Evolutionary conservation across 2,888 invertebrate genomes (phyloP).

Genomic region (Drosophila borborema): DNA sequence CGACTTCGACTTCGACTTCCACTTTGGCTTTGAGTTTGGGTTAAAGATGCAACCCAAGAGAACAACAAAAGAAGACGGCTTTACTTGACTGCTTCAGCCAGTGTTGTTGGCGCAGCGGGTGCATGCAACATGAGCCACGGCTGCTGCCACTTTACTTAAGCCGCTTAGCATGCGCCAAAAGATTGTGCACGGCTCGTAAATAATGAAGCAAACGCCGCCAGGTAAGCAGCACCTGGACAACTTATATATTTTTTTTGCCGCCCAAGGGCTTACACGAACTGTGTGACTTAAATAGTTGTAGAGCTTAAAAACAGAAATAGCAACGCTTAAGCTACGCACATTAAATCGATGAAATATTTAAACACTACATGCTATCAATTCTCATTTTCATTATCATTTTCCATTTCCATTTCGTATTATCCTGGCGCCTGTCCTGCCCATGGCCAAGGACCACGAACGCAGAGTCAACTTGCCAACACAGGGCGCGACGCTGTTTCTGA

Average conservation of each 20-base stretch:
- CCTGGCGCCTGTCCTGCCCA: slow-evolving; percentile 6
- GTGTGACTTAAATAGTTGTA: slow-evolving; percentile 21
- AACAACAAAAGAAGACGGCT: slow-evolving; percentile 47
- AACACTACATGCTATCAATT: slow-evolving; percentile 71
- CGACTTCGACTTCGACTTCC: no score
- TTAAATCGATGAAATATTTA: slow-evolving; percentile 76
- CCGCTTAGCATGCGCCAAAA: slow-evolving; percentile 62
- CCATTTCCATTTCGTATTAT: slow-evolving; percentile 43
- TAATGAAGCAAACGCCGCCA: slow-evolving; percentile 42
- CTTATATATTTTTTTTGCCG: neutral
- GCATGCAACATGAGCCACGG: slow-evolving; percentile 30
- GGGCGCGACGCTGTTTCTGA: slow-evolving; percentile 42
- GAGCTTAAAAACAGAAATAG: slow-evolving; percentile 6
- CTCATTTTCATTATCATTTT: slow-evolving; percentile 72
- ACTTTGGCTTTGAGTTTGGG: slow-evolving; percentile 31
- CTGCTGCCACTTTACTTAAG: slow-evolving; percentile 65
- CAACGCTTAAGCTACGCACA: slow-evolving; percentile 48
- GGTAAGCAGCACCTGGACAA: slow-evolving; percentile 21
- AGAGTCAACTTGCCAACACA: slow-evolving; percentile 30
- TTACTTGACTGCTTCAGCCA: slow-evolving; percentile 15
- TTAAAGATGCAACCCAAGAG: slow-evolving; percentile 49
- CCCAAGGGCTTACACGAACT: slow-evolving; percentile 10
- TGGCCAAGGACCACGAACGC: slow-evolving; percentile 27
- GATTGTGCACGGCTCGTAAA: slow-evolving; percentile 55
- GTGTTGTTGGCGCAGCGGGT: slow-evolving; percentile 48